Conservation (phyloP, 1,140 invertebrate genomes). For the Ceratitis capitata region DNA sequence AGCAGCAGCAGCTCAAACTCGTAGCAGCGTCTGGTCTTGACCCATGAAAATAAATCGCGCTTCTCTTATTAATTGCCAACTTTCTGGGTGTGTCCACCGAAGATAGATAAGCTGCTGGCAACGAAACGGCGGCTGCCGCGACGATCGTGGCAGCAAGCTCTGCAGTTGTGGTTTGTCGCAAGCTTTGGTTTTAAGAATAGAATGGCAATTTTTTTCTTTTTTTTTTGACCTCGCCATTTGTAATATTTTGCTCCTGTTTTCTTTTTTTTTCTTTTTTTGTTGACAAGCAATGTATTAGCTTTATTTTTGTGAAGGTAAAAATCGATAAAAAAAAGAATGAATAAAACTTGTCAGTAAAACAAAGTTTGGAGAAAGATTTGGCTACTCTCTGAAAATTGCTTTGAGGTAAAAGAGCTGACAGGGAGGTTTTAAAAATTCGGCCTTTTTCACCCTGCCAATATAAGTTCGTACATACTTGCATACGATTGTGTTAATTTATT, state of each 20-base stretch:
- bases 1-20: background rate
- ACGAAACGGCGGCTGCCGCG: too few relatives aligned
- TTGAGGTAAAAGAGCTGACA: too few relatives aligned
- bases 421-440: too few relatives aligned
- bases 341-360: background rate
- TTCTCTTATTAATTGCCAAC: slow-evolving; percentile 26
- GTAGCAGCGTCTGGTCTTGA: background rate
- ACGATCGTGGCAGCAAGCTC: background rate
- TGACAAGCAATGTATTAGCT: background rate
- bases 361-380: background rate
- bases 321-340: background rate
- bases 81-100: slow-evolving; percentile 17
- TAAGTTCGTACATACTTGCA: too few relatives aligned
- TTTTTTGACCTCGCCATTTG: background rate
- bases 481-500: too few relatives aligned
- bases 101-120: slow-evolving; percentile 1
- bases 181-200: background rate
- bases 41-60: slow-evolving; percentile 25
- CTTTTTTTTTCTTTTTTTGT: background rate
- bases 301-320: slow-evolving; percentile 8
- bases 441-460: too few relatives aligned
- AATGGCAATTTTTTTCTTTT: background rate
- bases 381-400: background rate
- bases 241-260: background rate
- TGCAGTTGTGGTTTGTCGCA: background rate